Base-by-base conservation (phyloP, 2,113 vertebrate genomes). In the Deroptyus accipitrinus region DNA sequence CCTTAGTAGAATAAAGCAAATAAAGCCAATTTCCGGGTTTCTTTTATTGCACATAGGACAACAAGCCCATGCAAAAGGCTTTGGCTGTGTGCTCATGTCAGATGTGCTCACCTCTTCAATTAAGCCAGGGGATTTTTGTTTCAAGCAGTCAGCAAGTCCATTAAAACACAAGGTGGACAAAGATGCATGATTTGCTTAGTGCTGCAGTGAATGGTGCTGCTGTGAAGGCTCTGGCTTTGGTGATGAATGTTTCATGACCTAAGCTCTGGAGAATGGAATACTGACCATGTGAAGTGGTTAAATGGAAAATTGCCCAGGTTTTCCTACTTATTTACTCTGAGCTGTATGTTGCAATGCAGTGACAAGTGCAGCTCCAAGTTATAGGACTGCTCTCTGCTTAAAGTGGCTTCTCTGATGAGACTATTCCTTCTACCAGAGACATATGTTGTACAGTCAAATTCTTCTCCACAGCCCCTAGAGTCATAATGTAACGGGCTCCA, bases 131-230 rank as follows among this genome's bases (percentile, higher is more conserved):
- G 24, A 42, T 39, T 94, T 96, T 93, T 96, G 64, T 94, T 83
- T 66, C 37, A 1, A 46, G 51, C 82, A 85, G 52, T 86, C 94
- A 91, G 61, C 13, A 83, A 96, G 68, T 76, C 93, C 64, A 81
- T 95, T 96, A 96, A 95, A 96, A 75, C 61, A 37, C 13, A 7
- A 54, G 44, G 28, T 67, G 61, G 52, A 54, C 88, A 86, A 78
- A 52, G 69, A 94, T 9, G 30, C 18, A 27, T 84, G 62, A 78
- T 74, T 81, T 89, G 84, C 49, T 72, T 76, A 83, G 77, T 13
- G 61, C 55, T 90, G 77, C 83, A 73, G 37, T 80, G 68, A 69
- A 80, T 46, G 25, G 52, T 68, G 28, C 30, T 91, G 39, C 54
- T 66, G 30, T 35, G 81, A 90, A 68, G 55, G 31, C n/a, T 46